These are phyloP conservation scores for Nothobranchius furzeri DNA, from an alignment of 2,113 vertebrate species.

Conservation along the genomic window DNA sequence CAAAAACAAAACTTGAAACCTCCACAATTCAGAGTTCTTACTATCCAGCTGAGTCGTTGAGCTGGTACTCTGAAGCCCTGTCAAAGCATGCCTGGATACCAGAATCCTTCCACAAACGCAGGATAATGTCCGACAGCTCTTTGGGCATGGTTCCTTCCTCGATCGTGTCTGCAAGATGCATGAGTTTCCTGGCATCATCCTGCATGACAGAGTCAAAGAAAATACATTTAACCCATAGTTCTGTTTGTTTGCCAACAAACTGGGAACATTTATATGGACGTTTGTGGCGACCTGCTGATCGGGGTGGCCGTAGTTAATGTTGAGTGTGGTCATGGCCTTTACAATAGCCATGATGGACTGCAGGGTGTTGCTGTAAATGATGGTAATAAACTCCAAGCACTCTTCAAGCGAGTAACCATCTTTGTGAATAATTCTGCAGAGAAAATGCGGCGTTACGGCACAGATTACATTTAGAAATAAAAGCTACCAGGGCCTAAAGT, in stretches of 20 bases:
- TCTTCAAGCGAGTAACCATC: constrained; percentile 96
- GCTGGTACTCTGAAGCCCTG: constrained; percentile 95
- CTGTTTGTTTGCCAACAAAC: not conserved
- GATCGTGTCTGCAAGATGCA: constrained; percentile 95
- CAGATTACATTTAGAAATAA: not conserved
- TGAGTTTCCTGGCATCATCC: constrained; percentile 93
- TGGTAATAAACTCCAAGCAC: constrained; percentile 91
- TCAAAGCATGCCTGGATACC: constrained; percentile 95
- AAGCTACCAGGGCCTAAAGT: not conserved
- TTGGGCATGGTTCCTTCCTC: constrained; percentile 97
- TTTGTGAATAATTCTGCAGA: constrained; percentile 94
- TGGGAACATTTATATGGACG: not conserved
- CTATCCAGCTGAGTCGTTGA: constrained; percentile 98
- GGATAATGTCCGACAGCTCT: constrained; percentile 93
- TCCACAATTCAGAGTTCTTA: constrained; percentile 63
- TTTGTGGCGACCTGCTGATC: constrained; percentile 83
- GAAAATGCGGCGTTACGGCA: not conserved
- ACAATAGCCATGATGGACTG: constrained; percentile 96
- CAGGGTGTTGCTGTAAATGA: constrained; percentile 97
- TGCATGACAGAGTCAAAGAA: constrained; percentile 45
- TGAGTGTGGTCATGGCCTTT: constrained; percentile 91
- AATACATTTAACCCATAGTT: not conserved
- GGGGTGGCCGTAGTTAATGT: constrained; percentile 86
- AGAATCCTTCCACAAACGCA: constrained; percentile 91
- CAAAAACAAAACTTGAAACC: not conserved